These are phyloP conservation scores for Plebejus melissa DNA, from an alignment of 2,888 invertebrate genomes.

Conservation along the genomic window DNA sequence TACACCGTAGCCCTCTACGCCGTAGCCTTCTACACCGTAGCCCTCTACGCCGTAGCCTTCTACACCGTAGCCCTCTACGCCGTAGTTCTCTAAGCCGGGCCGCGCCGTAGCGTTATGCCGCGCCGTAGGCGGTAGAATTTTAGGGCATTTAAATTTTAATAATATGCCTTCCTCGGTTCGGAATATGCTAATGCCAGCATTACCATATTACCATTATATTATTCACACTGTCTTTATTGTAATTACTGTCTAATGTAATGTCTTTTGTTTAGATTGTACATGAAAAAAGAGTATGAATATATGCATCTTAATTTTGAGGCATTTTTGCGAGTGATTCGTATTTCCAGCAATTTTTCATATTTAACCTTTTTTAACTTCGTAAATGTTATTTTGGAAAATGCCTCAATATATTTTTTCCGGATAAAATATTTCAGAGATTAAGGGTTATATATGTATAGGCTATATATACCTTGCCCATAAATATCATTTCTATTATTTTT, in stretches of 20 bases:
- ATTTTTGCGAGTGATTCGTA: not conserved
- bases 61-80: not conserved
- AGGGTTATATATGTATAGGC: too few species aligned
- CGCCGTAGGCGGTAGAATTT: not conserved
- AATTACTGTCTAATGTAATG: slow-evolving; percentile 20
- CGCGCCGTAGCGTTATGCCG: not conserved
- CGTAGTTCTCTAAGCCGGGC: not conserved
- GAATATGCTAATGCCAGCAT: slow-evolving; percentile 15
- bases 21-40: too few species aligned
- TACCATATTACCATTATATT: slow-evolving; percentile 9
- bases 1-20: too few species aligned
- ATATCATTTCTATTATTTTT: too few species aligned
- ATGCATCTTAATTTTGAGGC: not conserved
- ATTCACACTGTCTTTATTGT: slow-evolving; percentile 13
- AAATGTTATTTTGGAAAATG: too few species aligned
- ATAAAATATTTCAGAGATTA: too few species aligned
- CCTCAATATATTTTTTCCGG: too few species aligned
- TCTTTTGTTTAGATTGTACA: not conserved
- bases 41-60: not conserved
- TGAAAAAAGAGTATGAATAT: not conserved
- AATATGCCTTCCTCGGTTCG: slow-evolving; percentile 2
- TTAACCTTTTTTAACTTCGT: too few species aligned
- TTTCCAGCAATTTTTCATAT: too few species aligned
- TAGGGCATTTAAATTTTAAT: slow-evolving; percentile 14
- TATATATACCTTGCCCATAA: too few species aligned